A percentile compares a stretch with the other conserved stretches of the same genome.
These are phyloP conservation scores for Uropsilus gracilis DNA, from an alignment of 2,113 vertebrate genomes.

Conservation along the genomic window DNA sequence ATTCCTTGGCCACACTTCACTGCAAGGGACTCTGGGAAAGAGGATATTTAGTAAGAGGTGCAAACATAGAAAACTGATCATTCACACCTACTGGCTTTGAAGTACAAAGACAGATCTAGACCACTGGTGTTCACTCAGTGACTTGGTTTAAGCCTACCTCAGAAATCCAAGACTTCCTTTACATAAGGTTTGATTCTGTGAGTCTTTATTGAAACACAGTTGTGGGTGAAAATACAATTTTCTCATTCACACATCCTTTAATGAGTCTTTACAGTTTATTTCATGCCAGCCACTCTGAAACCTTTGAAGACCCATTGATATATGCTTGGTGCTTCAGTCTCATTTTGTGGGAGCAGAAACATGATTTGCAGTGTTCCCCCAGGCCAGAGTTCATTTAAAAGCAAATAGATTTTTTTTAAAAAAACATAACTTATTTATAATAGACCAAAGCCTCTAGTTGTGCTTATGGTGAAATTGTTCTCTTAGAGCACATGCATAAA, in stretches of 20 bases:
- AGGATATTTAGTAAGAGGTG: too few species aligned
- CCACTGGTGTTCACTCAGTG: too few species aligned
- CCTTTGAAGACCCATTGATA: slow-evolving; percentile 7
- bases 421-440: slow-evolving; percentile 61
- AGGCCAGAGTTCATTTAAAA: slow-evolving; percentile 52
- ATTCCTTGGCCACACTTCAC: neutral
- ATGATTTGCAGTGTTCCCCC: slow-evolving; percentile 49
- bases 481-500: slow-evolving; percentile 10
- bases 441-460: slow-evolving; percentile 30
- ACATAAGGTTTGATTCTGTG: neutral
- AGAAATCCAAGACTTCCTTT: slow-evolving; percentile 26
- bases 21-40: neutral
- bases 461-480: slow-evolving; percentile 39
- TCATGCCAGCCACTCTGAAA: slow-evolving; percentile 17
- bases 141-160: neutral
- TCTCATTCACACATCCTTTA: slow-evolving; percentile 33
- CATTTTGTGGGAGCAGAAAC: slow-evolving; percentile 41
- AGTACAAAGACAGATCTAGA: neutral
- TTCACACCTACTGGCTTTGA: neutral
- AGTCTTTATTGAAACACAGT: neutral
- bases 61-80: neutral
- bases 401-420: slow-evolving; percentile 13
- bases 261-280: slow-evolving; percentile 29
- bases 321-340: neutral
- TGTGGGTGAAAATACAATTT: slow-evolving; percentile 20